Evolutionary conservation across 2,888 invertebrate genomes (phyloP), one percentile per base, ranked within the genome.

Genomic region (Pollenia griseotomentosa): DNA sequence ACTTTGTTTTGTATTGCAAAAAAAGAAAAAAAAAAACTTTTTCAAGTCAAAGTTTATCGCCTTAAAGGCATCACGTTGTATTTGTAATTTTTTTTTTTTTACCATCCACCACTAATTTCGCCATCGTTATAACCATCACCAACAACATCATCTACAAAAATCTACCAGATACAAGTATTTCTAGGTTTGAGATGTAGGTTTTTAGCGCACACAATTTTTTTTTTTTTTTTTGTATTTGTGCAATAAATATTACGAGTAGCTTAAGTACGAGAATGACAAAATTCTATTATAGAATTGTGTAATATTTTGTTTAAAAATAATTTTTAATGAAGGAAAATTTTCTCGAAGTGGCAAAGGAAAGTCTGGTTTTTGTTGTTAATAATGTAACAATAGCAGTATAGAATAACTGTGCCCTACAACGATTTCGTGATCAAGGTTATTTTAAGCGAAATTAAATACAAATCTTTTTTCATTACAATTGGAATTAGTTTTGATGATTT

Each of bases 31-130:
- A 42, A 65, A 23, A 40, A 33, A 42, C n/a, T n/a, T 53, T 83
- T 71, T 63, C 81, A 70, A 79, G 82, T 83, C 86, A 86, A 86
- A 86, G 82, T 86, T 86, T 83, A 83, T 83, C 74, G 82, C 70
- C 86, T 79, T 68, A 19, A 78, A 82, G 77, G 53, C 85, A 82
- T 82, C 78, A 82, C 85, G 59, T 78, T 82, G 53, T 53, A 11
- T 53, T 44, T 46, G 46, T 10, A 55, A 33, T 33, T 33, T 33
- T 5, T 33, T 5, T 33, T 8, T 40, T 65, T 59, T 23, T 16
- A 55, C 19, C 65, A 14, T 12, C 79, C 61, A 11, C 14, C 61
- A 63, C 65, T 42, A 33, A 23, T 10, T 55, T 16, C 10, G 46
- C 51, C 42, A 44, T 42, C 75, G 40, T 19, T 11, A 8, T 51